These are phyloP conservation scores for Chelon auratus DNA, from an alignment of 2,797 vertebrate genomes.

Conservation along the genomic window DNA sequence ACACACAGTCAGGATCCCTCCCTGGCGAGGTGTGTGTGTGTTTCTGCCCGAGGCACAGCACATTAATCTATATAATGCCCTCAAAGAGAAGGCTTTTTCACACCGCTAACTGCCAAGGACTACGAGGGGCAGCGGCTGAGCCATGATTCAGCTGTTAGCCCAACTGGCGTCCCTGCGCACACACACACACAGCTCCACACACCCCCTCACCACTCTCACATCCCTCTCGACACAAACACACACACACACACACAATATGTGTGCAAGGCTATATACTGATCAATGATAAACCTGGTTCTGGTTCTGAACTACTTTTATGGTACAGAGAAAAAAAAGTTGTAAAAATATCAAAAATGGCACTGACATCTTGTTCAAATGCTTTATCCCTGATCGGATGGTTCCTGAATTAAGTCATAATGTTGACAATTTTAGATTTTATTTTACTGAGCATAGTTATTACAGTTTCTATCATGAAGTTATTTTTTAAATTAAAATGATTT, in stretches of 20 bases:
- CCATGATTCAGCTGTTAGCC: slow-evolving; percentile 86
- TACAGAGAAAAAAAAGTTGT: slow-evolving; percentile 1
- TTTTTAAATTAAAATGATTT: background rate
- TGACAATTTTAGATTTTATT: background rate
- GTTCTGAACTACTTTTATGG: background rate
- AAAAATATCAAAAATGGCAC: slow-evolving; percentile 7
- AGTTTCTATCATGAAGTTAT: too few relatives aligned
- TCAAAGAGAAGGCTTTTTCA: slow-evolving; percentile 87
- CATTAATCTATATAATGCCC: slow-evolving; percentile 90
- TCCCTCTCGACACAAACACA: slow-evolving; percentile 31
- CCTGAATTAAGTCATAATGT: background rate
- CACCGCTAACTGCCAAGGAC: slow-evolving; percentile 85
- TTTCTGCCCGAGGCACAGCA: slow-evolving; percentile 81
- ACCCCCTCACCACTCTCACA: slow-evolving; percentile 18
- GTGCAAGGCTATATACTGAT: slow-evolving; percentile 49
- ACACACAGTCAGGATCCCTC: slow-evolving; percentile 74
- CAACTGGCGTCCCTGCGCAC: slow-evolving; percentile 78
- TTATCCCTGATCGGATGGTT: background rate
- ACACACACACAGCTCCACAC: slow-evolving; percentile 31
- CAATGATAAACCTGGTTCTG: background rate
- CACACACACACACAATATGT: slow-evolving; percentile 58
- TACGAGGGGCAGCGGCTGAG: slow-evolving; percentile 83
- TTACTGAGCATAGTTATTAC: background rate
- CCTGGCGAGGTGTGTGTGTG: slow-evolving; percentile 75
- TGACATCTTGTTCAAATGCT: background rate